Conservation (phyloP, 2,888 invertebrate species). For the Epinotia nisella region DNA sequence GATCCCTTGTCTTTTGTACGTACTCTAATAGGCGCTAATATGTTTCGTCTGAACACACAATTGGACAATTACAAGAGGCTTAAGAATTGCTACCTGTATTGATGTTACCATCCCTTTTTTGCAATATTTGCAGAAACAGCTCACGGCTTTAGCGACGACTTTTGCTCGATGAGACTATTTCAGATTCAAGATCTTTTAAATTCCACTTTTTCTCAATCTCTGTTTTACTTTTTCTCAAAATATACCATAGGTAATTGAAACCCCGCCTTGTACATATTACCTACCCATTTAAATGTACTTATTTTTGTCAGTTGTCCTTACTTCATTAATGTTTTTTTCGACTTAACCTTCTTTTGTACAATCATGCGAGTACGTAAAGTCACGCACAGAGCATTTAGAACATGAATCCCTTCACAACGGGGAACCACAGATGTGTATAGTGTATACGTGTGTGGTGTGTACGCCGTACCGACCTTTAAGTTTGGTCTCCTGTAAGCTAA, state of each 20-base stretch:
- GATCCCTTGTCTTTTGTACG: slow-evolving; percentile 13
- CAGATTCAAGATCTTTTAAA: not conserved
- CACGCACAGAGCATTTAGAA: not conserved
- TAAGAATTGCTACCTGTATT: slow-evolving; percentile 64
- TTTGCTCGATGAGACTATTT: slow-evolving; percentile 1
- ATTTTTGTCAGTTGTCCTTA: not conserved
- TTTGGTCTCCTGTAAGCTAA: not conserved
- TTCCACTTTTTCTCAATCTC: no score
- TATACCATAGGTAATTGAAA: not conserved
- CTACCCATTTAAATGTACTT: no score
- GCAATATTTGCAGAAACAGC: slow-evolving; percentile 50
- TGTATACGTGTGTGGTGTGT: not conserved
- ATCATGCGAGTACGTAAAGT: not conserved
- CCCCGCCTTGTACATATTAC: not conserved
- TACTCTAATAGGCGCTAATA: slow-evolving; percentile 56
- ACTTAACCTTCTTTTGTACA: not conserved
- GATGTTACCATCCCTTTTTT: slow-evolving; percentile 54
- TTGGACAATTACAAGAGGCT: slow-evolving; percentile 60
- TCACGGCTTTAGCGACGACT: slow-evolving; percentile 21
- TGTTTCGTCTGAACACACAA: slow-evolving; percentile 62
- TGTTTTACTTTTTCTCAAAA: not conserved
- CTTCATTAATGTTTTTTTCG: no score
- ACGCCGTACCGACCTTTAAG: not conserved
- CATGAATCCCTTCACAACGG: not conserved
- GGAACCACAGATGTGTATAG: not conserved